Conservation (phyloP, 1,140 invertebrate genomes). For the Tetraneura akinire region DNA sequence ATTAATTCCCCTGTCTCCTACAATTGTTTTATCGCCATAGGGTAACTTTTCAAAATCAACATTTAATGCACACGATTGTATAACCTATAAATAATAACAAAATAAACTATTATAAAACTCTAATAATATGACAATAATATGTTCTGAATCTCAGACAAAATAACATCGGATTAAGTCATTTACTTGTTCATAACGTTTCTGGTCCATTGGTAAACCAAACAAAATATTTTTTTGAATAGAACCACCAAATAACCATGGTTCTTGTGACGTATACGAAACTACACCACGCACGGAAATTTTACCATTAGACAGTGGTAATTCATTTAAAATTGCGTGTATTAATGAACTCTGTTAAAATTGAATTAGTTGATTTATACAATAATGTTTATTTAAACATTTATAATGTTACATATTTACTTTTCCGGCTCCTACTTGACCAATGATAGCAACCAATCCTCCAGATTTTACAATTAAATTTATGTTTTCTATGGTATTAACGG, state of each 20-base stretch:
- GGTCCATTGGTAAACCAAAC: conserved; percentile 77
- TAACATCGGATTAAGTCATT: not conserved
- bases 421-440: conserved; percentile 82
- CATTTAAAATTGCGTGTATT: conserved; percentile 77
- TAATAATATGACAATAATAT: not conserved
- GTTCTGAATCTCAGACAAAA: too few relatives aligned
- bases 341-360: conserved; percentile 63
- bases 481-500: conserved; percentile 66
- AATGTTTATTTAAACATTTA: not conserved
- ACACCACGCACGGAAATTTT: conserved; percentile 71
- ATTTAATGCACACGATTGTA: conserved; percentile 69
- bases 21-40: conserved; percentile 81
- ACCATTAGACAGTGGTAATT: conserved; percentile 72
- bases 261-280: conserved; percentile 86
- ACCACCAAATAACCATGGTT: conserved; percentile 84
- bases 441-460: conserved; percentile 72
- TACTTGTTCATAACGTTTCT: conserved; percentile 73
- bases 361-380: not conserved
- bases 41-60: conserved; percentile 75
- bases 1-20: conserved; percentile 79
- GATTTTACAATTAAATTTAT: conserved; percentile 67
- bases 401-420: conserved; percentile 64
- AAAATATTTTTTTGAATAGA: conserved; percentile 84
- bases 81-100: not conserved
- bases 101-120: not conserved